Base-by-base conservation (phyloP, 2,113 vertebrate species). In the Nothocercus nigrocapillus region DNA sequence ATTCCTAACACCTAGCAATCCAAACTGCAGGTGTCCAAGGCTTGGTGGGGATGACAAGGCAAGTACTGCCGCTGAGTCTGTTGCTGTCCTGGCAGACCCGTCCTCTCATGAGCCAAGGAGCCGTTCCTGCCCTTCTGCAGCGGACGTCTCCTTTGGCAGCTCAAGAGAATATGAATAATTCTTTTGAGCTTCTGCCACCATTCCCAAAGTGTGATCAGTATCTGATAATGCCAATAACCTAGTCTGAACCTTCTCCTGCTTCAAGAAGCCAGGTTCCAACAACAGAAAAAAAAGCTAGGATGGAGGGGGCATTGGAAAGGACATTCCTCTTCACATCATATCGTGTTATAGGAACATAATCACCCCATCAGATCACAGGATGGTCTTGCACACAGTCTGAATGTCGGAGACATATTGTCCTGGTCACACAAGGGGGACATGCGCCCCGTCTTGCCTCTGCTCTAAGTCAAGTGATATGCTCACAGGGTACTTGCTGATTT, bases 131-230 rank as follows among this genome's bases (percentile, higher is more conserved):
- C 2, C 3, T 53, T 90, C 94, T 84, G 85, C 85, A 72, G 69
- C 78, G 58, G 56, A 79, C 0, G 1, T 78, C 77, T 78, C 66
- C 91, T 74, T 96, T 96, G 96, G 95, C 93, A 94, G 89, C 91
- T 89, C 1, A 0, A 73, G 38, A 21, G 40, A 93, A 76, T 90
- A 72, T 95, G 93, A 96, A 95, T 95, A 95, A 95, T 95, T 47
- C 86, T 93, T 90, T 93, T 95, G 91, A 94, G 90, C 56, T 95
- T 47, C 66, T 86, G 89, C 91, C 93, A 91, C 61, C 69, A 83
- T 44, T 78, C 58, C 61, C 80, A 22, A 86, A 85, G 54, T 82
- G 74, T 84, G 82, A 88, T 92, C 92, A 82, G 80, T 68, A 63
- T 3, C 11, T 28, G 69, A 19, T 79, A 88, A 95, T 1, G 20